phyloP scores from a whole-genome alignment of 2,888 invertebrate species.

The Polia nebulosa region DNA sequence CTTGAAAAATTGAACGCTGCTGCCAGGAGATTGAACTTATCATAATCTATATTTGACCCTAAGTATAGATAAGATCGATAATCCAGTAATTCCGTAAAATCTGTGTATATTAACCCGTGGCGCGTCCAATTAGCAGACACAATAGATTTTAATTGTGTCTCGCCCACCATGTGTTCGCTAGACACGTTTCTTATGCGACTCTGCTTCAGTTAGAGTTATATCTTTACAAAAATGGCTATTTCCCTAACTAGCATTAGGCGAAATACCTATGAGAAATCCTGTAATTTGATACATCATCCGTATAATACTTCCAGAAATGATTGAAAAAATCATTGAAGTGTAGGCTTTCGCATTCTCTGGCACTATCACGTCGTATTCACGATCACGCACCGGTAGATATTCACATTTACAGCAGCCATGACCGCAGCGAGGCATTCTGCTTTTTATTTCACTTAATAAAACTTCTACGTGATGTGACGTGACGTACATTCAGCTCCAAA shows the following conservation, averaged over 20 bases:
- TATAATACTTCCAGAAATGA: slow-evolving; percentile 42
- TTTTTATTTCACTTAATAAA: slow-evolving; percentile 63
- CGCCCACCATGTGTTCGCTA: too few species aligned
- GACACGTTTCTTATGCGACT: background rate
- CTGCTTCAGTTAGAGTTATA: background rate
- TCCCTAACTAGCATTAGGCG: too few species aligned
- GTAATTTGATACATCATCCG: slow-evolving; percentile 19
- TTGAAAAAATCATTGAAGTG: slow-evolving; percentile 48
- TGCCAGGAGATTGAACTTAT: background rate
- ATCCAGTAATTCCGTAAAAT: too few species aligned
- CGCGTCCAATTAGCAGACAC: too few species aligned
- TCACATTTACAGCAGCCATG: slow-evolving; percentile 62
- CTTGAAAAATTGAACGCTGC: background rate
- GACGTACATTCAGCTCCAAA: slow-evolving; percentile 51
- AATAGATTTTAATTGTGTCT: too few species aligned
- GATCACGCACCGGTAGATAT: slow-evolving; percentile 28
- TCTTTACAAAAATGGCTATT: background rate
- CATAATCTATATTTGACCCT: background rate
- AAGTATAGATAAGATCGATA: background rate
- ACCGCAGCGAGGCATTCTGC: slow-evolving; percentile 46
- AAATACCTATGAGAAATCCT: too few species aligned
- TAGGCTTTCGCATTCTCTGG: slow-evolving; percentile 47
- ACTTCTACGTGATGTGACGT: slow-evolving; percentile 59
- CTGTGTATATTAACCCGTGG: too few species aligned
- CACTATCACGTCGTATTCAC: slow-evolving; percentile 35